Percentiles rank a stretch among this genome's conserved stretches.
Conservation (phyloP, 1,140 invertebrate genomes). For the Monochamus saltuarius region DNA sequence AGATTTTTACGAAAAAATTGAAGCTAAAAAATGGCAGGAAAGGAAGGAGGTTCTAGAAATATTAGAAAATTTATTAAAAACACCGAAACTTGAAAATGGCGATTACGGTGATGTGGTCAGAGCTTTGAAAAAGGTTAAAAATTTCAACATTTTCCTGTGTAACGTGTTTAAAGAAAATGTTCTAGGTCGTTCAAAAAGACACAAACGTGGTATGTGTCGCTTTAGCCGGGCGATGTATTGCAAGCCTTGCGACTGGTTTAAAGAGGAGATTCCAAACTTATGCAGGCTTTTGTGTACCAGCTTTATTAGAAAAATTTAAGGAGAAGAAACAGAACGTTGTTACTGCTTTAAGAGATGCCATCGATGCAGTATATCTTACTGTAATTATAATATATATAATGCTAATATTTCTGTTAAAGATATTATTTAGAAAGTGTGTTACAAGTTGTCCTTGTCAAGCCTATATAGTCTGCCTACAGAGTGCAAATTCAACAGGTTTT, state of each 20-base stretch:
- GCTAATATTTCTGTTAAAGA: too few species aligned
- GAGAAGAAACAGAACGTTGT: conserved; percentile 96
- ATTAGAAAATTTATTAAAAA: conserved; percentile 75
- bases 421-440: too few species aligned
- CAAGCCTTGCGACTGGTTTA: conserved; percentile 80
- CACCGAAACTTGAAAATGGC: conserved; percentile 84
- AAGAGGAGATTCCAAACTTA: conserved; percentile 87
- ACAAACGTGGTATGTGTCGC: conserved; percentile 93
- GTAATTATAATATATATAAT: conserved; percentile 51
- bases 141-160: conserved; percentile 7
- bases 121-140: conserved; percentile 81
- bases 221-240: conserved; percentile 81
- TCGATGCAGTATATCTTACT: conserved; percentile 84
- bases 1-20: conserved; percentile 93
- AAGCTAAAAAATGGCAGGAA: conserved; percentile 98
- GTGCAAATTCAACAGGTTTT: too few species aligned
- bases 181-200: conserved; percentile 85
- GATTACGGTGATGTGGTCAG: conserved; percentile 91
- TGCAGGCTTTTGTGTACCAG: conserved; percentile 74
- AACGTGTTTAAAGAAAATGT: conserved; percentile 26
- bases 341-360: conserved; percentile 80
- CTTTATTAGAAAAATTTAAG: conserved; percentile 93
- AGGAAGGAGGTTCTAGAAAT: conserved; percentile 87
- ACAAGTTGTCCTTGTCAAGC: too few species aligned
- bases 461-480: too few species aligned